Percentiles rank a stretch among this genome's conserved stretches.
These are phyloP conservation scores for Copsychus sechellarum DNA, from an alignment of 2,113 vertebrate genomes.

Conservation along the genomic window DNA sequence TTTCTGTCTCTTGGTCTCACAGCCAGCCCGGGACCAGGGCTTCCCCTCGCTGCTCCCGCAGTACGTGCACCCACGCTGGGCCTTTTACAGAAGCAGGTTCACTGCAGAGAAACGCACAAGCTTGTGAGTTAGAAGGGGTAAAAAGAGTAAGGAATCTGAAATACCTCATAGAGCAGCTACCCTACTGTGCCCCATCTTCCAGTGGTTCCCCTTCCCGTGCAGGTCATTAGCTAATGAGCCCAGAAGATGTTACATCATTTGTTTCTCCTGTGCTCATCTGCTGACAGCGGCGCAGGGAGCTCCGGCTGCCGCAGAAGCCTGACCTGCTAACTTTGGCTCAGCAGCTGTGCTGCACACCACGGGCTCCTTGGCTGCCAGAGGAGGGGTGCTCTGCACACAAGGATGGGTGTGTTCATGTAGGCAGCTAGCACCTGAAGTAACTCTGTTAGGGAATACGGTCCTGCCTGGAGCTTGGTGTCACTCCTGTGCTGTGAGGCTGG, in stretches of 20 bases:
- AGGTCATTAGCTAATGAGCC: neutral
- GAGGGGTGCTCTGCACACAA: neutral
- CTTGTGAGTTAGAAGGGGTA: neutral
- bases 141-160: neutral
- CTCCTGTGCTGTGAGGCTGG: neutral
- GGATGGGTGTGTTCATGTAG: neutral
- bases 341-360: neutral
- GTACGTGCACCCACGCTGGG: accelerated
- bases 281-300: neutral
- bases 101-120: neutral
- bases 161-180: neutral
- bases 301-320: neutral
- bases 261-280: neutral
- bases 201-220: neutral
- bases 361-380: neutral
- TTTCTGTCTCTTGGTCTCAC: neutral
- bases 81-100: neutral
- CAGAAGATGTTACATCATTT: neutral
- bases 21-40: accelerated
- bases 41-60: neutral
- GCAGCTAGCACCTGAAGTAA: neutral
- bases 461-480: neutral
- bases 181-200: neutral
- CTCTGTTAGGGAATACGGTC: accelerated
- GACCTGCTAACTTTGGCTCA: neutral